Base-by-base conservation (phyloP, 2,888 invertebrate genomes). In the Pomacea canaliculata region DNA sequence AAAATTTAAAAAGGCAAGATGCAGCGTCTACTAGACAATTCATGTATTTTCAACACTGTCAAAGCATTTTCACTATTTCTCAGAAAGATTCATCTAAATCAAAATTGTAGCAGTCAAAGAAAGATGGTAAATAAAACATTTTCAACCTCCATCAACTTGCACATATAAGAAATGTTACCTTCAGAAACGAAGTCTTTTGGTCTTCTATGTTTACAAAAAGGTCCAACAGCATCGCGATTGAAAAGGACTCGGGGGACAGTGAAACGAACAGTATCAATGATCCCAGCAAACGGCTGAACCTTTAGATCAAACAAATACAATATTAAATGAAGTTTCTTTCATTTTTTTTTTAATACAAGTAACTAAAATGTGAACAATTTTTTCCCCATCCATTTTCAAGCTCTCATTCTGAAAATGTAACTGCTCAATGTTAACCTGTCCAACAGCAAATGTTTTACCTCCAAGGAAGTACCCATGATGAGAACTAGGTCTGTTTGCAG, bases 221-320 rank as follows among this genome's bases (percentile, higher is more conserved):
- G 88, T 23, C 92, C 91, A 3, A 91, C 92, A 9, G 87, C 84
- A 70, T 89, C 85, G 76, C 87, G 85, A 81, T 92, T 92, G 71
- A 91, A 89, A 71, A 92, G 83, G 7, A 91, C 81, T 73, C 92
- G 82, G 0, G 91, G 91, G 7, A 90, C 87, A 59, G 84, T 82
- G 76, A 81, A 83, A 23, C 86, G 80, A 0, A 89, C 89, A 37
- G 85, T 84, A 76, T 91, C 90, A 51, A 91, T 90, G 59, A 91
- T 89, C 27, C 89, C 88, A 18, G 91, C 91, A 87, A 92, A 92
- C 49, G 92, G 92, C 72, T 91, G 89, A 48, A 92, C 91, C 91
- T 91, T 80, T 63, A 67, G 37, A 23, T 13, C 23, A 51, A 0
- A 59, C 63, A 63, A 63, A 23, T 16, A 7, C 7, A 63, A 63